Evolutionary conservation across 92 coral and sea anemone genomes (phyloP), one percentile per base, ranked within the genome.

Genomic region (Epizoanthus illoricatus): DNA sequence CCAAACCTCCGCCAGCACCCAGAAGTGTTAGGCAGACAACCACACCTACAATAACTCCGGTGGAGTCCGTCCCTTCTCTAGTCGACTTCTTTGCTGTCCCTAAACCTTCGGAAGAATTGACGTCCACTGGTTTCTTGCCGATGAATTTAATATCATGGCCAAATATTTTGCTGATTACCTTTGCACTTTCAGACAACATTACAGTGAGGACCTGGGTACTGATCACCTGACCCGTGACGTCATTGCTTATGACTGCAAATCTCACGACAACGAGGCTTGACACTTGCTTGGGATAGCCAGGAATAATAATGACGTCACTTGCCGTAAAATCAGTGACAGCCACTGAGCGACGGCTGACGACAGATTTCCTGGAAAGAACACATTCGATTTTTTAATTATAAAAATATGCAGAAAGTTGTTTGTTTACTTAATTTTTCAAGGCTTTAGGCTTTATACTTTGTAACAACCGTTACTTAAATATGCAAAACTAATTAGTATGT

Each of bases 261-360:
- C 19, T 21, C 60, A 73, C 78, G 36, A 52, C 9, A n/a, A 73
- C 78, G 23, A 73, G 43, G 16, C 55, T 43, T 18, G 28, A 16
- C 16, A 47, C 58, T 23, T 73, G 62, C 78, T 73, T 73, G 4
- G 78, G 78, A n/a, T 73, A 73, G 33, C 78, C 78, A 12, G 78
- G n/a, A 59, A 73, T 8, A 11, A 73, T 49, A 39, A 73, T 73
- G 18, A 73, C 78, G 43, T 73, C 78, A 73, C 61, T 21, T 73
- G 40, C 62, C 8, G 5, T 73, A 13, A 73, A 8, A 17, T 41
- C 19, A 2, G n/a, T 17, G 21, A 13, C 57, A 19, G n/a, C 9
- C 54, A 20, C 43, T 1, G 78, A 73, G 41, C 40, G 61, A 52
- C 42, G 78, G 55, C 61, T 45, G 17, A 10, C 15, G 16, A 52